phyloP scores from a whole-genome alignment of 2,888 invertebrate genomes.

The Myopa tessellatipennis region DNA sequence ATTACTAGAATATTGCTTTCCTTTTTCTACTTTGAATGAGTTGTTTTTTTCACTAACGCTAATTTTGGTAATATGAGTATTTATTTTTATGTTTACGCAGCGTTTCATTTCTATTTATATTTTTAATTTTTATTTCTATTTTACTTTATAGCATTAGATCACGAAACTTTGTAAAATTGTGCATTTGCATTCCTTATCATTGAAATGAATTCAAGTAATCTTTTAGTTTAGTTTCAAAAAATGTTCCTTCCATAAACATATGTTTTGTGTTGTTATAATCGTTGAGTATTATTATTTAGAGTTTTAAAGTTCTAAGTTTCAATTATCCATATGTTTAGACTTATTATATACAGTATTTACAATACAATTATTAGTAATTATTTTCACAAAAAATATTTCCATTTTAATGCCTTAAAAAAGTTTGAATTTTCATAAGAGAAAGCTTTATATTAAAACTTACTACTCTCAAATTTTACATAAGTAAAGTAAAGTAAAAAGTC shows the following conservation, averaged over 20 bases:
- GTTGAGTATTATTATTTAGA: neutral
- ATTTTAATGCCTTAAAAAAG: neutral
- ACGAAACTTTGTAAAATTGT: too few relatives aligned
- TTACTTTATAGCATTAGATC: too few relatives aligned
- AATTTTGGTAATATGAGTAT: neutral
- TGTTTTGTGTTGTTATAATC: neutral
- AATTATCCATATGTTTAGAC: too few relatives aligned
- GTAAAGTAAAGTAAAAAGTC: neutral
- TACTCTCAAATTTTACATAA: neutral
- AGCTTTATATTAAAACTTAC: neutral
- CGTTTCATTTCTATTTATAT: neutral
- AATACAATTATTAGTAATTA: neutral
- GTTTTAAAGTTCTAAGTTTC: neutral
- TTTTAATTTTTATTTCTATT: neutral
- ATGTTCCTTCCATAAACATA: conserved; percentile 18
- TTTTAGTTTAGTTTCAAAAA: neutral
- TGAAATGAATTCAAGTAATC: neutral
- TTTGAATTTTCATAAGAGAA: neutral
- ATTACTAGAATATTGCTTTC: neutral
- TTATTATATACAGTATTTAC: neutral
- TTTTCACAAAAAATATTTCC: neutral
- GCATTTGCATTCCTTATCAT: neutral
- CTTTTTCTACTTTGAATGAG: neutral
- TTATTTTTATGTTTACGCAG: neutral
- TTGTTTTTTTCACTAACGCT: neutral